Evolutionary conservation across 2,797 vertebrate species (phyloP), one percentile per base, ranked within the genome.

Genomic region (Parambassis ranga): DNA sequence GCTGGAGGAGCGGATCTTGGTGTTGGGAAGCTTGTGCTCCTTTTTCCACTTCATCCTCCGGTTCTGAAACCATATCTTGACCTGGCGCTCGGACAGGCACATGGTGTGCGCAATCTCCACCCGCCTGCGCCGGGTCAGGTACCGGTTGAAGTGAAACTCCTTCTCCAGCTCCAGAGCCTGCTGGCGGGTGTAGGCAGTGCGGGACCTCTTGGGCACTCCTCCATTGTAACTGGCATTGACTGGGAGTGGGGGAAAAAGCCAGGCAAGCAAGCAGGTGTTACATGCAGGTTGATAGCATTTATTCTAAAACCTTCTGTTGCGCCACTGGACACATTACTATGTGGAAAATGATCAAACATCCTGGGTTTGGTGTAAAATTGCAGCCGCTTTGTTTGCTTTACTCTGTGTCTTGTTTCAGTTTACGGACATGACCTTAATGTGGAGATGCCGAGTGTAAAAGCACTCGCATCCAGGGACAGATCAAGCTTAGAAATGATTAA

Each of bases 51-150:
- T 99, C 97, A 99, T 99, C 74, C 97, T 92, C 58, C 97, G 92
- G 90, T 99, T 99, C 91, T 99, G 97, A 88, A 99, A 98, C 97
- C 97, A 99, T 82, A 99, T 99, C 93, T 99, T 99, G 79, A 99
- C 96, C 92, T 99, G 97, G 80, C 97, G 96, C 91, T 98, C 97
- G 4, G 96, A 97, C 74, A 99, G 92, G 79, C 96, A 98, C 90
- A 99, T 96, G 0, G 96, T 95, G 90, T 99, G 97, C 3, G 97
- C 97, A 65, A 98, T 98, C 91, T 98, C 97, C 87, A 98, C 96
- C 84, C 96, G 95, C 86, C 97, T 92, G 82, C 96, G 94, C 86
- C 97, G 94, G 86, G 96, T 98, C 92, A 98, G 94, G 93, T 98
- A 98, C 77, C 97, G 96, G 89, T 98, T 98, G 92, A 98, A 98